Evolutionary conservation across 2,888 invertebrate species (phyloP).

Genomic region (Lamproptera curius): DNA sequence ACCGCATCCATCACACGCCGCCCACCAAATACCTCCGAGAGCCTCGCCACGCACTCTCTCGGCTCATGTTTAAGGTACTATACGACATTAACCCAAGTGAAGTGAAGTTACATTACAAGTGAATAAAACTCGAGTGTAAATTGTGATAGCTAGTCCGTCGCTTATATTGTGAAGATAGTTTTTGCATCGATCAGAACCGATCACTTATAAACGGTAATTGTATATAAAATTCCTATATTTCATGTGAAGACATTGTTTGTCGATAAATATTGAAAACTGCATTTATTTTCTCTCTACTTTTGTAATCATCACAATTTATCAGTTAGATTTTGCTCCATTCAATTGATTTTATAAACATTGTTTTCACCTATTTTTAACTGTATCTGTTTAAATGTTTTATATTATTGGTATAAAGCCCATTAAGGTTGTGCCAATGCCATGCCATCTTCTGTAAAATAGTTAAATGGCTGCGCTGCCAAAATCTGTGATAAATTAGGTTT

Average conservation of each 20-base stretch:
- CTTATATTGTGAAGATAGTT: constrained; percentile 50
- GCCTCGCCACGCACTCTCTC: constrained; percentile 84
- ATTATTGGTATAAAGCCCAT: constrained; percentile 47
- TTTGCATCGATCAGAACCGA: constrained; percentile 22
- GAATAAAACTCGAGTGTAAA: constrained; percentile 43
- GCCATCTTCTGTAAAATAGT: constrained; percentile 60
- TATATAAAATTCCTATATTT: constrained; percentile 14
- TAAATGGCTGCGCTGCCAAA: constrained; percentile 61
- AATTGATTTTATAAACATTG: no score
- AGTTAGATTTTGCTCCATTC: no score
- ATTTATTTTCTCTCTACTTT: no score
- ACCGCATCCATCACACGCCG: constrained; percentile 65
- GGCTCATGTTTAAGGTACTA: constrained; percentile 83
- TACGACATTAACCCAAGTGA: constrained; percentile 28
- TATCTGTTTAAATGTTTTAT: neutral
- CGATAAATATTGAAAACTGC: constrained; percentile 2
- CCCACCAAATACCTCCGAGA: constrained; percentile 73
- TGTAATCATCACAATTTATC: no score
- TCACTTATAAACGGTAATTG: constrained; percentile 15
- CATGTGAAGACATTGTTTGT: constrained; percentile 2
- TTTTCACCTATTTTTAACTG: no score
- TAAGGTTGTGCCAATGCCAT: constrained; percentile 56
- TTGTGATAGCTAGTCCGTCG: constrained; percentile 71
- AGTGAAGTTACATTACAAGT: constrained; percentile 33
- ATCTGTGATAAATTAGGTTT: constrained; percentile 74